Evolutionary conservation across 1,140 invertebrate species (phyloP).

Genomic region (Bombus terrestris): DNA sequence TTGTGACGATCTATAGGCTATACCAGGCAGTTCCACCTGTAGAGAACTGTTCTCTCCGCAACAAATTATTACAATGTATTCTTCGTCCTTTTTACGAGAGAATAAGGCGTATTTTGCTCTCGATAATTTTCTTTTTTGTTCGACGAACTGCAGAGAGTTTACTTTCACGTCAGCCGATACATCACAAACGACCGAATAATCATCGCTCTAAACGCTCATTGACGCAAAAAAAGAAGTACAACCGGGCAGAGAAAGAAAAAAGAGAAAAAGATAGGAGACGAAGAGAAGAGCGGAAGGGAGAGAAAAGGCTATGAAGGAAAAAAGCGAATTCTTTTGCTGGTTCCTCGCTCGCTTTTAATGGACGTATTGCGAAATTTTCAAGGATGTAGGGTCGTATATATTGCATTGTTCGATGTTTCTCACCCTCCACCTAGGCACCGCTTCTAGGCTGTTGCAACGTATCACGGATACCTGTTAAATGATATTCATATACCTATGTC

Average conservation of each 20-base stretch:
- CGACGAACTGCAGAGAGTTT: background rate
- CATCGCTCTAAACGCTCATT: background rate
- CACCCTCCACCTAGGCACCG: slow-evolving; percentile 78
- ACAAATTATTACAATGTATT: background rate
- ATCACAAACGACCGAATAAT: background rate
- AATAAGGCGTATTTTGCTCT: background rate
- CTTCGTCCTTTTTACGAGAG: background rate
- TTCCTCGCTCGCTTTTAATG: slow-evolving; percentile 8
- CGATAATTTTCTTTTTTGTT: background rate
- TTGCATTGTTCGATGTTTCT: slow-evolving; percentile 71
- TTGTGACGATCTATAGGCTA: too few species aligned
- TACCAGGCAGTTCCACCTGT: too few species aligned
- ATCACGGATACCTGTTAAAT: slow-evolving; percentile 57
- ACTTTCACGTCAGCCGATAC: background rate
- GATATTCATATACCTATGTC: slow-evolving; percentile 56
- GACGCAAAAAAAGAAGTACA: too few species aligned
- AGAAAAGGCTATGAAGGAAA: background rate
- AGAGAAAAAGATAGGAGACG: too few species aligned
- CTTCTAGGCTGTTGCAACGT: slow-evolving; percentile 71
- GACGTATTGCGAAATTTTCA: slow-evolving; percentile 32
- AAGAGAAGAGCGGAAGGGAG: too few species aligned
- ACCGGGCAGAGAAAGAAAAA: too few species aligned
- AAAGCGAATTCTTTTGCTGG: background rate
- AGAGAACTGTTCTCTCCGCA: too few species aligned
- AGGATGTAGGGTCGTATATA: slow-evolving; percentile 35